Conservation (phyloP, 2,888 invertebrate species). For the Scrobipalpa costella region DNA sequence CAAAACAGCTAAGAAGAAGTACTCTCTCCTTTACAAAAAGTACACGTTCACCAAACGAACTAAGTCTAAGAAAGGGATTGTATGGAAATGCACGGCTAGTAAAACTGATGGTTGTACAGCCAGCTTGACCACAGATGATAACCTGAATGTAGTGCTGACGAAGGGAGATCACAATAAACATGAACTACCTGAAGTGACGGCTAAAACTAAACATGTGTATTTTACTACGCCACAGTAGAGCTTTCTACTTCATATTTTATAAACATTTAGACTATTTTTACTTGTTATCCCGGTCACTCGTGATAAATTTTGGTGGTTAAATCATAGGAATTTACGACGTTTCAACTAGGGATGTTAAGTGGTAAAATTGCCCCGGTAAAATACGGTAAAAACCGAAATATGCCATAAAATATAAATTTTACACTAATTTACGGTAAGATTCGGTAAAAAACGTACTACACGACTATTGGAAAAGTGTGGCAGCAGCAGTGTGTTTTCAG, state of each 20-base stretch:
- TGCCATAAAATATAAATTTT: no score
- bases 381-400: no score
- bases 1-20: conserved; percentile 59
- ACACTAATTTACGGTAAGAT: no score
- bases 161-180: conserved; percentile 58
- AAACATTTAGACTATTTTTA: no score
- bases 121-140: conserved; percentile 59
- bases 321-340: no score
- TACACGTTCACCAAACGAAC: conserved; percentile 57
- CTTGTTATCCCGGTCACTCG: no score
- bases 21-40: conserved; percentile 55
- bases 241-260: not conserved
- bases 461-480: no score
- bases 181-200: conserved; percentile 41
- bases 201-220: conserved; percentile 69
- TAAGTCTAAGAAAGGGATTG: conserved; percentile 67
- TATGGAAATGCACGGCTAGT: conserved; percentile 67
- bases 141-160: conserved; percentile 54
- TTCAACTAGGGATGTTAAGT: no score
- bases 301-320: no score
- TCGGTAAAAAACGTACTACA: no score
- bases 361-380: no score
- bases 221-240: conserved; percentile 51
- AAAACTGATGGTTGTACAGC: conserved; percentile 62
- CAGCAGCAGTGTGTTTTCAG: no score